These are phyloP conservation scores for Hemiscyllium ocellatum DNA, from an alignment of 2,113 vertebrate species.

Conservation along the genomic window DNA sequence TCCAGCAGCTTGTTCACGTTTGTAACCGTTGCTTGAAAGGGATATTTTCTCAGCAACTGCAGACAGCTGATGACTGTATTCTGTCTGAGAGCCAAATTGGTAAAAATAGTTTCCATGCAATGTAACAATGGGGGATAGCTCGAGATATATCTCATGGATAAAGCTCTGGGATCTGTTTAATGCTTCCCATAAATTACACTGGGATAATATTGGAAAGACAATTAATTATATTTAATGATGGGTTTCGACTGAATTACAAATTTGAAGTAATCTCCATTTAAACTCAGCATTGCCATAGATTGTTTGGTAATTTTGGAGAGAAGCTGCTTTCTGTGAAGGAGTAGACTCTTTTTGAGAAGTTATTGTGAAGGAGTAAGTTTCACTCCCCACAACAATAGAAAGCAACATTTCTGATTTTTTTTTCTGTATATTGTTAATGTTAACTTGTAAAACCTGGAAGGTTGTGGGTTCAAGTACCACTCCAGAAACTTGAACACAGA, in stretches of 20 bases:
- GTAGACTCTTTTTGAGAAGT: neutral
- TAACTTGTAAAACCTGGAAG: neutral
- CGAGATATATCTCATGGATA: neutral
- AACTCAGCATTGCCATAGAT: neutral
- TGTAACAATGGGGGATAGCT: constrained; percentile 20
- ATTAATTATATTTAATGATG: neutral
- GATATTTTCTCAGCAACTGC: constrained; percentile 1
- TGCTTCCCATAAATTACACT: neutral
- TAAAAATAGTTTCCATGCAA: constrained; percentile 24
- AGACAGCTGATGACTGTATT: neutral
- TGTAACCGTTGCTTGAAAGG: neutral
- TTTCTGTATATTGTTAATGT: neutral
- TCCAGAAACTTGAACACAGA: neutral
- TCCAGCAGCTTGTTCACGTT: neutral
- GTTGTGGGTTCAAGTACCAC: neutral
- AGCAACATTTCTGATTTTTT: neutral
- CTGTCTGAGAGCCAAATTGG: neutral
- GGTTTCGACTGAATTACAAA: neutral
- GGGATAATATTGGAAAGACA: neutral
- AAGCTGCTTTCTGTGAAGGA: neutral
- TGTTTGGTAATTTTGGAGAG: neutral
- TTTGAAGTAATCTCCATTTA: neutral
- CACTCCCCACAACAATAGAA: neutral
- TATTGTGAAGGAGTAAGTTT: neutral
- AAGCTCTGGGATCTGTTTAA: neutral